Percentiles rank a stretch among this genome's conserved stretches.
These are phyloP conservation scores for Triplophysa yarkandensis DNA, from an alignment of 2,797 vertebrate genomes.

Conservation along the genomic window DNA sequence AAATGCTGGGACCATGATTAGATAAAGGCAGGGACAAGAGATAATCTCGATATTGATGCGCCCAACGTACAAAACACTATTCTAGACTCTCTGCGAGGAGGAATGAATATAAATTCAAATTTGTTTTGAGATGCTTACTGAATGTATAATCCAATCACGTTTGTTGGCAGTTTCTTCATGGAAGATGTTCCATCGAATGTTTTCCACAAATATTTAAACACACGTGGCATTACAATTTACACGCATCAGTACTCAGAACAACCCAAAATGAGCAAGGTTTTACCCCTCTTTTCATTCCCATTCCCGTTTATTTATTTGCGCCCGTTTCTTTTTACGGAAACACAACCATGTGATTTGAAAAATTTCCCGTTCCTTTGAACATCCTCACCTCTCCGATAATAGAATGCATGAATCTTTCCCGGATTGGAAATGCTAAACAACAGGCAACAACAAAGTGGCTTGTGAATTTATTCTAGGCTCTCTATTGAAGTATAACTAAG, in stretches of 20 bases:
- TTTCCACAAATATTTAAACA: slow-evolving; percentile 42
- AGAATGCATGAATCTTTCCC: slow-evolving; percentile 51
- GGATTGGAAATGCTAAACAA: slow-evolving; percentile 41
- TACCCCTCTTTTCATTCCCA: slow-evolving; percentile 43
- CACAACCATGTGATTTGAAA: slow-evolving; percentile 60
- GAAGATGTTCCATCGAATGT: slow-evolving; percentile 28
- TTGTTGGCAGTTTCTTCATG: slow-evolving; percentile 33
- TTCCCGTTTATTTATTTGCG: slow-evolving; percentile 57
- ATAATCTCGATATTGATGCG: neutral
- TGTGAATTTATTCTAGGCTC: slow-evolving; percentile 17
- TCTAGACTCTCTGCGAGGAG: slow-evolving; percentile 5
- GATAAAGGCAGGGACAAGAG: neutral
- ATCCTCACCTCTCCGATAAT: slow-evolving; percentile 62
- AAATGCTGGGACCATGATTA: neutral
- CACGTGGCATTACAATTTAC: slow-evolving; percentile 40
- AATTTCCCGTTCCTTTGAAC: slow-evolving; percentile 62
- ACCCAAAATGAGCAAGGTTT: slow-evolving; percentile 20
- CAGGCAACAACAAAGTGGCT: slow-evolving; percentile 5
- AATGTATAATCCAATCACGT: slow-evolving; percentile 33
- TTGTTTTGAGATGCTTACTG: neutral
- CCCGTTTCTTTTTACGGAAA: slow-evolving; percentile 50
- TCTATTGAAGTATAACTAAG: slow-evolving; percentile 17
- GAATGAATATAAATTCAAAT: slow-evolving; percentile 29
- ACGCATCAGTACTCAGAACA: slow-evolving; percentile 31
- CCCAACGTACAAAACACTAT: neutral